Evolutionary conservation across 2,113 vertebrate species (phyloP), one percentile per base, ranked within the genome.

Genomic region (Solenodon paradoxus): DNA sequence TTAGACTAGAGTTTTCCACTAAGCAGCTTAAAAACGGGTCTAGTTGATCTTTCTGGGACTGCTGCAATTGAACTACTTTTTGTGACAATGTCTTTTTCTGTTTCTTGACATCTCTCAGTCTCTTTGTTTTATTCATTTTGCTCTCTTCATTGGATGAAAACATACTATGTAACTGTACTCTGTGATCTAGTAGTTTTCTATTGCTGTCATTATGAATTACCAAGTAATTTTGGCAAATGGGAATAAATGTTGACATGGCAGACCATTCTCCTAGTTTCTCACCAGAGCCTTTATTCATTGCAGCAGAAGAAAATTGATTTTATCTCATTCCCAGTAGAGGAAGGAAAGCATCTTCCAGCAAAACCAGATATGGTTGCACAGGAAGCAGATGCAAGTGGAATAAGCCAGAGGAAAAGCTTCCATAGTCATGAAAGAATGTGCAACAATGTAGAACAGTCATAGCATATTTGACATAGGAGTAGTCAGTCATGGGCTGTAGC

Each of bases 401-500:
- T 7, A 79, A 80, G 8, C 2, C 5, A 72, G 5, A 59, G 19
- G 6, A n/a, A 49, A 24, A 16, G 16, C 64, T 42, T 77, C 17
- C 75, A 22, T 79, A 32, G 17, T 1, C 2, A 6, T 42, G 24
- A 71, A 11, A 49, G 22, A 26, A 32, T 24, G 13, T 1, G 2
- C n/a, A 49, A 24, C 61, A 51, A 55, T 11, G n/a, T 20, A 35
- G 59, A 79, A 51, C 6, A 61, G 20, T 92, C 78, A 72, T 13
- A 17, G 35, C 20, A 82, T 95, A 86, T 88, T 42, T 94, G 68
- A 71, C 40, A 38, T 13, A 81, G 24, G 38, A 80, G 30, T 9
- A 38, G 66, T 75, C n/a, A n/a, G n/a, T 55, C 59, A 15, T 1
- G 66, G 72, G 40, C 47, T 80, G 88, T 77, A 47, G 7, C n/a